Percentiles rank a stretch among this genome's conserved stretches.
Conservation (phyloP, 2,797 vertebrate species). For the Sebastes paucispinis region DNA sequence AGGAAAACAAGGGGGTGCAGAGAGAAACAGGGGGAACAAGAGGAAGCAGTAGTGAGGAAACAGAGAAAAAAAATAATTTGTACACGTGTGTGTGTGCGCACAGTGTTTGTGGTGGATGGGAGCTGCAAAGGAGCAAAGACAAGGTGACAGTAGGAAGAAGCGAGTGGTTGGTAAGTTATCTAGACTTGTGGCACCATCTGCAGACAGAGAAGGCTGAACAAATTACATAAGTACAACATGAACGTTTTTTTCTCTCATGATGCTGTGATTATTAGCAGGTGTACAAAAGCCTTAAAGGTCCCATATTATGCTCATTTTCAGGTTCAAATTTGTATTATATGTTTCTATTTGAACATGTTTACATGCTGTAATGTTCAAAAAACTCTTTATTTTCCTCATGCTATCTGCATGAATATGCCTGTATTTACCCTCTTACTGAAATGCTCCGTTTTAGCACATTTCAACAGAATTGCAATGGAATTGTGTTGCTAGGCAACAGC, state of each 20-base stretch:
- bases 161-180: background rate
- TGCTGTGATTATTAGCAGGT: background rate
- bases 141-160: conserved; percentile 27
- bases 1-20: conserved; percentile 19
- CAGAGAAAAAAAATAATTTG: conserved; percentile 2
- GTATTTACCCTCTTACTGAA: background rate
- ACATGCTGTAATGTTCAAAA: background rate
- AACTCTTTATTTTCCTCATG: background rate
- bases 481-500: background rate
- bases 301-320: background rate
- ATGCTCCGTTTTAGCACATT: background rate
- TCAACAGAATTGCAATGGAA: background rate
- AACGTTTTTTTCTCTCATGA: background rate
- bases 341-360: background rate
- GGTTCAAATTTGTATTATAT: background rate
- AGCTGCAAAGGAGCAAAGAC: conserved; percentile 19
- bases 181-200: conserved; percentile 21
- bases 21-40: background rate
- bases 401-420: background rate
- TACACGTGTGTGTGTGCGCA: background rate
- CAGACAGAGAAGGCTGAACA: conserved; percentile 10
- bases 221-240: conserved; percentile 6
- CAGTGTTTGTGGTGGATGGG: background rate
- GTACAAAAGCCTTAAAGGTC: background rate
- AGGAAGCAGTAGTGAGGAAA: background rate